Percentiles rank a stretch among this genome's conserved stretches.
Evolutionary conservation across 1,140 invertebrate genomes (phyloP).

Genomic region (Ladona fulva): DNA sequence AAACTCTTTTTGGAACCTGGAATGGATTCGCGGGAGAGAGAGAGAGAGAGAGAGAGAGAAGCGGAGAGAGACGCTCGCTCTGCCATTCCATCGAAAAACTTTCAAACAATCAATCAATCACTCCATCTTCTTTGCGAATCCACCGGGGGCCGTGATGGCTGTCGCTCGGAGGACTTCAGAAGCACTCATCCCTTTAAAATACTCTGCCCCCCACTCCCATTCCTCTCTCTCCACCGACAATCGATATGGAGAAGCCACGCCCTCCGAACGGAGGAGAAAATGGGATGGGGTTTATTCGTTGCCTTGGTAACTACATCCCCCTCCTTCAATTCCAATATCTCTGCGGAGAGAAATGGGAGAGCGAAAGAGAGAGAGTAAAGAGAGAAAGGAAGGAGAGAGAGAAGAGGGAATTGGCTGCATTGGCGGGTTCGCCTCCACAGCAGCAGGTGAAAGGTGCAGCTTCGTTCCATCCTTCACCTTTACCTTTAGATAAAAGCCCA

Average conservation of each 20-base stretch:
- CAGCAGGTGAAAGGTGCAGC: too few species aligned
- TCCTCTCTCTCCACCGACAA: slow-evolving; percentile 12
- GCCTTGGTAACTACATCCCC: too few species aligned
- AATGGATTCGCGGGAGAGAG: too few species aligned
- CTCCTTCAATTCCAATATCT: too few species aligned
- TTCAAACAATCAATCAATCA: too few species aligned
- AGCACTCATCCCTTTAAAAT: neutral
- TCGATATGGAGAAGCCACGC: slow-evolving; percentile 25
- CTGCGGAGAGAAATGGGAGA: slow-evolving; percentile 18
- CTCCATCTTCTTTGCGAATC: slow-evolving; percentile 17
- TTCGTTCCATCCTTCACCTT: too few species aligned
- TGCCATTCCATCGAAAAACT: too few species aligned
- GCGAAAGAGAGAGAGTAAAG: neutral
- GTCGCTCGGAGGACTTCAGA: slow-evolving; percentile 17
- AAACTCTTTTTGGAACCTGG: too few species aligned
- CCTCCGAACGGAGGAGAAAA: slow-evolving; percentile 24
- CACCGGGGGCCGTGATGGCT: slow-evolving; percentile 37
- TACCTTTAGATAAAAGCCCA: too few species aligned
- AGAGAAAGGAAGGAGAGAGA: neutral
- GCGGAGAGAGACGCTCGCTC: too few species aligned
- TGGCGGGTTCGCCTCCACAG: neutral
- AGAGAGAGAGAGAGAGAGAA: too few species aligned
- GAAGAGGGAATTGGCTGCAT: neutral
- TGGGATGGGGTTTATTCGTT: neutral
- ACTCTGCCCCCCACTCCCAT: neutral